Evolutionary conservation across 2,888 invertebrate species (phyloP).

Genomic region (Pseudeuparius sepicola): DNA sequence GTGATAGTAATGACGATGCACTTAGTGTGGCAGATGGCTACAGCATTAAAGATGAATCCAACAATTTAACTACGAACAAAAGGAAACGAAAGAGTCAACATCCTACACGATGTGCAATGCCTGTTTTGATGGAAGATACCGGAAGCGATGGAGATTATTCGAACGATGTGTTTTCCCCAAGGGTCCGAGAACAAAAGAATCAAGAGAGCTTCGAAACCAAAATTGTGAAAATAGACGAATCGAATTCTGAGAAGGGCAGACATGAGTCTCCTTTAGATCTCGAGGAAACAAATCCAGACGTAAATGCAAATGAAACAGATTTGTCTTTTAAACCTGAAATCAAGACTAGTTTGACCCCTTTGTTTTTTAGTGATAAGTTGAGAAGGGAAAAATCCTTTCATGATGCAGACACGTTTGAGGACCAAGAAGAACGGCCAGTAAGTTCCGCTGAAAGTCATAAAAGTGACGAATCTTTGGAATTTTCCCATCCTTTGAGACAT

Average conservation of each 20-base stretch:
- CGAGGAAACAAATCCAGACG: constrained; percentile 39
- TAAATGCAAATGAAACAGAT: constrained; percentile 39
- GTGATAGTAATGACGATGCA: constrained; percentile 56
- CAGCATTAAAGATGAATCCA: constrained; percentile 46
- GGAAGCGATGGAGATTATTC: constrained; percentile 52
- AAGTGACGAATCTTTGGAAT: constrained; percentile 50
- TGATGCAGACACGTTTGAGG: constrained; percentile 32
- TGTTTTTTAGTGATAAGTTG: constrained; percentile 37
- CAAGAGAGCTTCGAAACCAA: too few relatives aligned
- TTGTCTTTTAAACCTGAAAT: constrained; percentile 33
- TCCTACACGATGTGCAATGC: constrained; percentile 68
- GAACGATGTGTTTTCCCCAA: constrained; percentile 41
- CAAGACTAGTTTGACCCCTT: constrained; percentile 38
- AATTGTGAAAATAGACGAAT: constrained; percentile 24
- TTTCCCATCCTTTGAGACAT: constrained; percentile 63
- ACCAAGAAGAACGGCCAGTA: constrained; percentile 39
- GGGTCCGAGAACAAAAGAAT: constrained; percentile 11
- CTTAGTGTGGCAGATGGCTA: constrained; percentile 46
- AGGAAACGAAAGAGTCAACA: constrained; percentile 83
- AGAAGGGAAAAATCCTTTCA: constrained; percentile 36
- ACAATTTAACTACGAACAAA: constrained; percentile 52
- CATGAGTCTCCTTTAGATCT: constrained; percentile 37
- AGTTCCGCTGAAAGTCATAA: constrained; percentile 47
- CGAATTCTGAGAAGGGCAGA: constrained; percentile 23
- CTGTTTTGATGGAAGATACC: constrained; percentile 45